Evolutionary conservation across 2,888 invertebrate species (phyloP), one percentile per base, ranked within the genome.

Genomic region (Harpalus rubripes): DNA sequence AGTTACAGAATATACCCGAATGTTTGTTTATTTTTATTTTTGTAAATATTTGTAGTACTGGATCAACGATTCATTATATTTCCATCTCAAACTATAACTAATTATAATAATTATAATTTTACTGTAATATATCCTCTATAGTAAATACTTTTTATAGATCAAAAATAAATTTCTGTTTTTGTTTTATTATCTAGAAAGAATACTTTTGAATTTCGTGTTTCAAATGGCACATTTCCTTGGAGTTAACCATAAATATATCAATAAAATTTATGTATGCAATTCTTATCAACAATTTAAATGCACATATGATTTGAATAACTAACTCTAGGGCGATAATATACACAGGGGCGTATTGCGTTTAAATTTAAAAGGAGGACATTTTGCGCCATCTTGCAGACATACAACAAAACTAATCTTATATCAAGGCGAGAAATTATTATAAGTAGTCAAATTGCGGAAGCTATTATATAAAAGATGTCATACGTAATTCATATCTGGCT

Each of bases 341-440:
- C 26, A 22, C 63, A 10, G 63, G 68, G 39, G 32, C 68, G 68
- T 68, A 32, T 68, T 68, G 68, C 22, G 7, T 68, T 52, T 52
- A 52, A 52, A 52, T 52, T 68, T 52, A 12, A 52, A 52, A 52
- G 2, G 12, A 10, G 68, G 32, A 22, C 18, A 78, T 58, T 78
- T 78, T 78, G 78, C 58, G 78, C 78, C 78, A 78, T 74, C 16
- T 78, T 78, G 78, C 41, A 78, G 22, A 78, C 78, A 58, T 26
- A 58, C 32, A 78, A 78, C 58, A 78, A 32, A 78, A 78, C 58
- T 78, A 58, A 56, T 78, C 58, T 56, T 78, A 15, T 15, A 68
- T 44, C 16, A 74, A 74, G 72, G 72, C 72, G 41, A 74, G 15
- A 44, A 74, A 74, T 74, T 10, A 22, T 74, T 41, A 74, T n/a